phyloP scores from a whole-genome alignment of 2,888 invertebrate species.

The Trichogramma evanescens region DNA sequence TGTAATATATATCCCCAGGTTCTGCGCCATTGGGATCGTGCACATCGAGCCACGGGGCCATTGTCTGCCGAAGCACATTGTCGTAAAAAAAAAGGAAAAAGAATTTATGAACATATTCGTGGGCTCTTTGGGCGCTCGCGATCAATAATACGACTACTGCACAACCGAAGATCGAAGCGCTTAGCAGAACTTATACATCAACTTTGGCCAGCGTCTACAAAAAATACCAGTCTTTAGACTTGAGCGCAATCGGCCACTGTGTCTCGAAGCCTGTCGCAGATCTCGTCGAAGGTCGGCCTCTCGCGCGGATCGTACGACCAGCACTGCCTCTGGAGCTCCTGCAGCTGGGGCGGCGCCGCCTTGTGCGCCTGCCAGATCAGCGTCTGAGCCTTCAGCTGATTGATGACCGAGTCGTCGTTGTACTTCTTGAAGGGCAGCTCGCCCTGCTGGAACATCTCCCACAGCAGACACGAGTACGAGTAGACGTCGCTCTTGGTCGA shows the following conservation, averaged over 20 bases:
- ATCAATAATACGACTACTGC: too few species aligned
- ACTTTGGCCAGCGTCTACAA: too few species aligned
- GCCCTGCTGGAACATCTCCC: conserved; percentile 81
- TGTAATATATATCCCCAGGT: too few species aligned
- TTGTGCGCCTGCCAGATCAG: conserved; percentile 65
- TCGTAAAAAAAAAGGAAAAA: too few species aligned
- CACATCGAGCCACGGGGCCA: too few species aligned
- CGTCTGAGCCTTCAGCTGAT: conserved; percentile 57
- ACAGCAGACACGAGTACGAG: conserved; percentile 80
- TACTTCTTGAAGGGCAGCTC: conserved; percentile 69
- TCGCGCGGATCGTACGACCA: conserved; percentile 64
- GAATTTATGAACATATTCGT: too few species aligned
- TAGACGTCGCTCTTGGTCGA: conserved; percentile 91
- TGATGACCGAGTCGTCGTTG: conserved; percentile 68
- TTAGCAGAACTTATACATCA: too few species aligned
- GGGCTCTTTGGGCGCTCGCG: too few species aligned
- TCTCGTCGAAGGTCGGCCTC: conserved; percentile 61
- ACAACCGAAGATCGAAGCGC: too few species aligned
- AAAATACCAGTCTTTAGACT: too few species aligned
- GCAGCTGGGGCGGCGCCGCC: conserved; percentile 57
- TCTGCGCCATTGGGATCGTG: too few species aligned
- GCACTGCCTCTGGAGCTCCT: conserved; percentile 57
- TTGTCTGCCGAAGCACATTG: too few species aligned
- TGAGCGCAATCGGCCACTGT: conserved; percentile 29
- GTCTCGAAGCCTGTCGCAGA: conserved; percentile 51